Conservation (phyloP, 2,797 vertebrate species). For the Galago senegalensis region DNA sequence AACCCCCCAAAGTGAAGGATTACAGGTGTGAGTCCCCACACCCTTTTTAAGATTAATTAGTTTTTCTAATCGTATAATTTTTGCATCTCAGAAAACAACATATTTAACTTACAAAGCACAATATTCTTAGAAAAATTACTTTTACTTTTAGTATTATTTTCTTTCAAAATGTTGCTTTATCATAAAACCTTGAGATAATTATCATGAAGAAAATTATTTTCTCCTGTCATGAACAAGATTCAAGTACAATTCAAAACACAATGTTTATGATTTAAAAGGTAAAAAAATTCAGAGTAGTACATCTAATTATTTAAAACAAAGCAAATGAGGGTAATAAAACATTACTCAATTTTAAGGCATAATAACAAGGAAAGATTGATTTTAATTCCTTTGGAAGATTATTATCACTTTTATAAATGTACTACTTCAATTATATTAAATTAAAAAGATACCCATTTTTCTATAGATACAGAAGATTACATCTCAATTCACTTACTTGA, state of each 20-base stretch:
- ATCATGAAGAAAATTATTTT: not conserved
- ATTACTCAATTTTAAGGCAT: not conserved
- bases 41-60: not conserved
- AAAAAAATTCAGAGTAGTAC: not conserved
- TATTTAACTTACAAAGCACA: not conserved
- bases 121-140: not conserved
- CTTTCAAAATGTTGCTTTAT: not conserved
- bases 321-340: not conserved
- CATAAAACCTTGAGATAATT: not conserved
- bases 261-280: not conserved
- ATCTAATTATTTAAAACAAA: not conserved
- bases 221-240: not conserved
- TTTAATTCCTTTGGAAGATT: conserved; percentile 49
- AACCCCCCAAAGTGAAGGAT: not conserved
- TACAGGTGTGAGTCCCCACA: not conserved
- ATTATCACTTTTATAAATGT: not conserved
- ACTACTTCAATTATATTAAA: not conserved
- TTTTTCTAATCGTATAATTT: not conserved
- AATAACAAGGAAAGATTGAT: not conserved
- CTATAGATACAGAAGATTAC: not conserved
- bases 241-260: not conserved
- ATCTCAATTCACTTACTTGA: not conserved
- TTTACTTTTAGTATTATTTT: not conserved
- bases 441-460: not conserved
- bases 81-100: not conserved